Base-by-base conservation (phyloP, 2,888 invertebrate genomes). In the Oxycera nigricornis region DNA sequence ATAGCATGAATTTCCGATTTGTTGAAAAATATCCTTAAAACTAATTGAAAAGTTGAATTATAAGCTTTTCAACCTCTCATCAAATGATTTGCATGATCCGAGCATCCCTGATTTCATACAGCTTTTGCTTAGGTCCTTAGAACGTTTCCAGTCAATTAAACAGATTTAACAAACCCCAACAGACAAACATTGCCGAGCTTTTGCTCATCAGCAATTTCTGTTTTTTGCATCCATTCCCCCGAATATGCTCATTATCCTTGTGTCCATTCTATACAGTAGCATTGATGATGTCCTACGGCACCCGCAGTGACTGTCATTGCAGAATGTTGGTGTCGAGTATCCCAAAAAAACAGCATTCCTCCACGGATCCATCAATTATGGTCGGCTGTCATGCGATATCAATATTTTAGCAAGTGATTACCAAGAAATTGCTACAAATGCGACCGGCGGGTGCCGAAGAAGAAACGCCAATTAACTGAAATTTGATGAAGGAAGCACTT, bases 341-440 rank as follows among this genome's bases (percentile, higher is more conserved):
- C 28, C 26, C n/a, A n/a, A n/a, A 22, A 28, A 28, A 39, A 35
- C 62, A 31, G 31, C 62, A 39, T 62, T 39, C 9, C 62, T 39
- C 22, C 3, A 7, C 7, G 62, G 35, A 62, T 62, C 35, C 62
- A 62, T 62, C 62, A 62, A 62, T 62, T 62, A 39, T 62, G 20
- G 62, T 35, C 39, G 62, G n/a, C 35, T 39, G 35, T 62, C 62
- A 62, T 62, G 62, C 62, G 62, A 62, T 62, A 62, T 62, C 62
- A 62, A 62, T 62, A 62, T 62, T 62, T 62, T 22, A 62, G 62
- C 62, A 24, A 62, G 22, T 6, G 24, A 24, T 39, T 62, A 39
- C 62, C 39, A 62, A 14, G 62, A 62, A 62, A 62, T 62, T 62
- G 22, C 62, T 39, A 39, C 39, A 7, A 24, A 62, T 26, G 26